Percentiles rank a stretch among this genome's conserved stretches.
Conservation (phyloP, 2,797 vertebrate genomes). For the Pangasius krempfi region DNA sequence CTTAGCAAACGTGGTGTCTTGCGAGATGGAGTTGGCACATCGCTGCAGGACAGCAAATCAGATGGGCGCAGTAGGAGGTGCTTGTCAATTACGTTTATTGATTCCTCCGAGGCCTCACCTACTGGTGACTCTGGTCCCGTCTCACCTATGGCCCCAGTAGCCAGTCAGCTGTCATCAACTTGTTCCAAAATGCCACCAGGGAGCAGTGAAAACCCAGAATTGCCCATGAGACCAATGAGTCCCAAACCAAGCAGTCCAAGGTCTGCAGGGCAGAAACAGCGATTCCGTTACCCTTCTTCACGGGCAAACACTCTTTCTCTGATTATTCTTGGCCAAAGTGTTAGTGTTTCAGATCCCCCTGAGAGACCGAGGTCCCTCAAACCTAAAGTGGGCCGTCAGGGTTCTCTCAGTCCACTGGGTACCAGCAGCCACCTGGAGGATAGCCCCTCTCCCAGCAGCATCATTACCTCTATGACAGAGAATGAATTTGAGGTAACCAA, state of each 20-base stretch:
- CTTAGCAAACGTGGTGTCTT: constrained; percentile 65
- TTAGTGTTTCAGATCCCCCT: constrained; percentile 69
- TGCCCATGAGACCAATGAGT: constrained; percentile 84
- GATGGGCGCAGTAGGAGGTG: constrained; percentile 69
- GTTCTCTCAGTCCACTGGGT: constrained; percentile 73
- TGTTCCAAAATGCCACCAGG: constrained; percentile 64
- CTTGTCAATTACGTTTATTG: constrained; percentile 62
- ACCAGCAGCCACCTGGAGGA: constrained; percentile 68
- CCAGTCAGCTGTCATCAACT: constrained; percentile 64
- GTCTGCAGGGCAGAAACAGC: constrained; percentile 65
- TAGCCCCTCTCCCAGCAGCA: constrained; percentile 72
- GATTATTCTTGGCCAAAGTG: constrained; percentile 75
- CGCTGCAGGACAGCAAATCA: constrained; percentile 61
- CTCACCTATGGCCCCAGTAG: constrained; percentile 56
- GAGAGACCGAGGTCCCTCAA: constrained; percentile 79
- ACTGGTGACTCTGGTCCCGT: constrained; percentile 65
- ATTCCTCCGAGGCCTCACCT: constrained; percentile 58
- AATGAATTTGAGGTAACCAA: constrained; percentile 79
- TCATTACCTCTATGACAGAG: constrained; percentile 71
- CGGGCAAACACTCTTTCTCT: constrained; percentile 75
- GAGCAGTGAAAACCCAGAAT: constrained; percentile 63
- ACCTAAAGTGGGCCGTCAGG: constrained; percentile 73
- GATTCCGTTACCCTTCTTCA: constrained; percentile 71
- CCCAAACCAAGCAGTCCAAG: constrained; percentile 84
- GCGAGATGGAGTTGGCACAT: constrained; percentile 56